A percentile compares a stretch with the other conserved stretches of the same genome.
These are phyloP conservation scores for Ostrea edulis DNA, from an alignment of 1,140 invertebrate species.

Conservation along the genomic window DNA sequence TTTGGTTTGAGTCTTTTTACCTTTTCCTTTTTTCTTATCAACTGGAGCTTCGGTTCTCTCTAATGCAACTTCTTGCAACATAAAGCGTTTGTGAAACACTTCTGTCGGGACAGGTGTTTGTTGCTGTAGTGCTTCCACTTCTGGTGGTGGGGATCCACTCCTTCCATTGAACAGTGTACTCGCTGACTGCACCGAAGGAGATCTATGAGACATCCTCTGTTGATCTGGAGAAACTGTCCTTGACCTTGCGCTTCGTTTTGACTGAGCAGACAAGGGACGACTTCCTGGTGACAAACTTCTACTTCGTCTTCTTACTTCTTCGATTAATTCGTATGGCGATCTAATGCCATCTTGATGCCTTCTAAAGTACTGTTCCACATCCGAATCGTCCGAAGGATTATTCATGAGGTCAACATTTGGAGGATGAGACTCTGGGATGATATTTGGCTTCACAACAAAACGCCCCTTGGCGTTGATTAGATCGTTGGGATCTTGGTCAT, in stretches of 20 bases:
- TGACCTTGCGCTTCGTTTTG: slow-evolving; percentile 52
- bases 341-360: slow-evolving; percentile 37
- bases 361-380: slow-evolving; percentile 46
- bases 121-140: neutral
- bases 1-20: slow-evolving; percentile 46
- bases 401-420: slow-evolving; percentile 20
- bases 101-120: neutral
- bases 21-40: slow-evolving; percentile 49
- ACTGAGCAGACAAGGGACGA: slow-evolving; percentile 57
- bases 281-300: slow-evolving; percentile 55
- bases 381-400: slow-evolving; percentile 43
- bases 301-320: slow-evolving; percentile 51
- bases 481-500: slow-evolving; percentile 35
- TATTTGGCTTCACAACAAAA: slow-evolving; percentile 7
- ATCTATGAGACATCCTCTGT: slow-evolving; percentile 23
- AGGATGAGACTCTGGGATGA: neutral
- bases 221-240: slow-evolving; percentile 54
- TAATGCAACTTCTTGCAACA: slow-evolving; percentile 25
- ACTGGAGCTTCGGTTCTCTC: neutral
- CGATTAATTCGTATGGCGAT: slow-evolving; percentile 56
- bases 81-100: slow-evolving; percentile 43
- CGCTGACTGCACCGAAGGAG: slow-evolving; percentile 18
- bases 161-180: slow-evolving; percentile 29
- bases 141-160: neutral
- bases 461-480: neutral